Base-by-base conservation (phyloP, 2,888 invertebrate genomes). In the Oscheius myriophilus region DNA sequence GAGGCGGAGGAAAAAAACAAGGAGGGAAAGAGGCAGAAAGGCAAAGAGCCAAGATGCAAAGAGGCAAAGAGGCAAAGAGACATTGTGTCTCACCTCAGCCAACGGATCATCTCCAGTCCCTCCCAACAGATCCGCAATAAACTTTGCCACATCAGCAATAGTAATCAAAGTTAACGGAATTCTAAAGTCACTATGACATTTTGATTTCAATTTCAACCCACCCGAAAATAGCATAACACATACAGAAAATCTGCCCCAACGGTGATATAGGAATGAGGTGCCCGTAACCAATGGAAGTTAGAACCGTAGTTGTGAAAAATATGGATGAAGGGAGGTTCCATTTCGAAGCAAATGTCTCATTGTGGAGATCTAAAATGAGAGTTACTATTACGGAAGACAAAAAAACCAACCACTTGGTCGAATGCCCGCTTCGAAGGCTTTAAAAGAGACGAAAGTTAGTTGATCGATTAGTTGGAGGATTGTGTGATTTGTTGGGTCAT, bases 141-240 rank as follows among this genome's bases (percentile, higher is more conserved):
- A 84, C 59, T 85, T 85, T 14, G 85, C 83, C 11, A 85, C 72
- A 64, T 85, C 85, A 7, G 85, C 85, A 23, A 85, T 85, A 12
- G 85, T 85, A 21, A 85, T 81, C n/a, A 85, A 72, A 14, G 85
- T 85, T 21, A 84, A 62, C 0, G 85, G 85, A 52, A 85, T 85
- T n/a, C 83, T 82, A 67, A 46, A 80, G 53, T 1, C 21, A 54
- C 12, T 53, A 2, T 54, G n/a, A n/a, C n/a, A n/a, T n/a, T 3
- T 9, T 42, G 18, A 52, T 2, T 52, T 52, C 4, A 16, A 6
- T 14, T 52, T n/a, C 42, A 11, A 16, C 26, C n/a, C 18, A 78
- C 82, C 84, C 85, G 41, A 85, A 78, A 41, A 83, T 75, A 6
- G 82, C 85, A 67, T 85, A 84, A 58, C 73, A 73, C 65, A 85